These are phyloP conservation scores for Xylota segnis DNA, from an alignment of 2,888 invertebrate genomes.

Conservation along the genomic window DNA sequence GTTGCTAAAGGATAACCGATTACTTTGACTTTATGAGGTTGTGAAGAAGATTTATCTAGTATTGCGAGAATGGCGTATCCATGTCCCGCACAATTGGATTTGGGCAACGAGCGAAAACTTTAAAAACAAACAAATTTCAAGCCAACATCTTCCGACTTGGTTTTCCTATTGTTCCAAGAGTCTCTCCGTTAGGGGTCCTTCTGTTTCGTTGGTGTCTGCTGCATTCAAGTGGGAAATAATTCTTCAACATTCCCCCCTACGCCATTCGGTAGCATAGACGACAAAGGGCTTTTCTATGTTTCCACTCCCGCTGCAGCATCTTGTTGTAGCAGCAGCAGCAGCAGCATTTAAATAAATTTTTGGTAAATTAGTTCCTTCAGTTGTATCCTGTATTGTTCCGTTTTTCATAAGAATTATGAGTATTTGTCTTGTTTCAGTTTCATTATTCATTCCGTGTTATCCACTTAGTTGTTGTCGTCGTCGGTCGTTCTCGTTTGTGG, in stretches of 20 bases:
- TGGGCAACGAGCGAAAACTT: constrained; percentile 46
- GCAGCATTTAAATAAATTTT: constrained; percentile 63
- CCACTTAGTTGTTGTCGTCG: constrained; percentile 10
- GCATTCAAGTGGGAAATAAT: constrained; percentile 25
- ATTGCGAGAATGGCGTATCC: constrained; percentile 4
- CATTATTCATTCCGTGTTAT: constrained; percentile 64
- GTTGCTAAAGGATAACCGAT: constrained; percentile 68
- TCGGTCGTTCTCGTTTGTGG: constrained; percentile 27
- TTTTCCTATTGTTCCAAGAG: constrained; percentile 39
- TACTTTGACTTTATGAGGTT: constrained; percentile 71
- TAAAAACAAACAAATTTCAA: constrained; percentile 52
- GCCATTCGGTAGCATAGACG: constrained; percentile 4
- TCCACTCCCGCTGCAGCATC: constrained; percentile 8
- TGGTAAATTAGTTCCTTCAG: constrained; percentile 70
- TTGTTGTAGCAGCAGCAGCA: constrained; percentile 35
- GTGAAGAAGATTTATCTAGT: constrained; percentile 53
- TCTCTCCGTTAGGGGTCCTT: constrained; percentile 3
- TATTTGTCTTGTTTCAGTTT: constrained; percentile 50
- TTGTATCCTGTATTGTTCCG: constrained; percentile 49
- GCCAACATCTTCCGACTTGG: constrained; percentile 45
- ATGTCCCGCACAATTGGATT: constrained; percentile 59
- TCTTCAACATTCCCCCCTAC: background rate
- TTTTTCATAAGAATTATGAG: constrained; percentile 59
- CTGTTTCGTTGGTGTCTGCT: constrained; percentile 18
- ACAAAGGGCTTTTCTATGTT: constrained; percentile 37